Conservation (phyloP, 1,140 invertebrate species). For the Bombus soroeensis region DNA sequence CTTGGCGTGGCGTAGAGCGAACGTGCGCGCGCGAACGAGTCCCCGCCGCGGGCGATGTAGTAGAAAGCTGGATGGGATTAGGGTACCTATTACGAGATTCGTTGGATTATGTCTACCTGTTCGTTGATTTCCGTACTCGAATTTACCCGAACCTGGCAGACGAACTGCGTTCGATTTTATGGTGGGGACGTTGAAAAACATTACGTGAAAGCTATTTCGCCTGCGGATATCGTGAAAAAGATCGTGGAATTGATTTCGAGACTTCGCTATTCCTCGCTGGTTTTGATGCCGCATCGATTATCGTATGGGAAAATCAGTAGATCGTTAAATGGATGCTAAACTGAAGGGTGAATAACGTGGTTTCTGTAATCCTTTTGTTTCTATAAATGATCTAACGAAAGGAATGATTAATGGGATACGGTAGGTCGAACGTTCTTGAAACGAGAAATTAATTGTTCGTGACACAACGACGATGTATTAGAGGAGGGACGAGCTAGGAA, state of each 20-base stretch:
- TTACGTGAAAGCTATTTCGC: conserved; percentile 29
- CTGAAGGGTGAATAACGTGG: background rate
- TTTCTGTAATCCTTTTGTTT: background rate
- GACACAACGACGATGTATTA: background rate
- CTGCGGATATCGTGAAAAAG: conserved; percentile 20
- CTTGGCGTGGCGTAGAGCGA: background rate
- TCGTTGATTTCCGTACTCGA: conserved; percentile 59
- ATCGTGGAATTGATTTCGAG: conserved; percentile 24
- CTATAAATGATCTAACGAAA: background rate
- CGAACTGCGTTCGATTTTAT: background rate
- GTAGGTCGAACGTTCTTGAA: background rate
- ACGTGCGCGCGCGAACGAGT: conserved; percentile 13
- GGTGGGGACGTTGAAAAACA: conserved; percentile 5
- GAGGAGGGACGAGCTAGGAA: no score
- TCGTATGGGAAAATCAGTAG: conserved; percentile 21
- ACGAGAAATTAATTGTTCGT: background rate
- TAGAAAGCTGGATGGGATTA: conserved; percentile 68
- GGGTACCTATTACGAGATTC: conserved; percentile 66
- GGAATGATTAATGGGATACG: background rate
- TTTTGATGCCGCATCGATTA: conserved; percentile 7
- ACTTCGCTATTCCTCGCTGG: background rate
- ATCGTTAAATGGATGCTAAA: background rate
- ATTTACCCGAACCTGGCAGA: conserved; percentile 36
- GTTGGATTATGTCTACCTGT: conserved; percentile 57
- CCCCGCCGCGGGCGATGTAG: conserved; percentile 61